A percentile compares a stretch with the other conserved stretches of the same genome.
phyloP scores from a whole-genome alignment of 1,140 invertebrate genomes.

The Dinothrombium tinctorium region DNA sequence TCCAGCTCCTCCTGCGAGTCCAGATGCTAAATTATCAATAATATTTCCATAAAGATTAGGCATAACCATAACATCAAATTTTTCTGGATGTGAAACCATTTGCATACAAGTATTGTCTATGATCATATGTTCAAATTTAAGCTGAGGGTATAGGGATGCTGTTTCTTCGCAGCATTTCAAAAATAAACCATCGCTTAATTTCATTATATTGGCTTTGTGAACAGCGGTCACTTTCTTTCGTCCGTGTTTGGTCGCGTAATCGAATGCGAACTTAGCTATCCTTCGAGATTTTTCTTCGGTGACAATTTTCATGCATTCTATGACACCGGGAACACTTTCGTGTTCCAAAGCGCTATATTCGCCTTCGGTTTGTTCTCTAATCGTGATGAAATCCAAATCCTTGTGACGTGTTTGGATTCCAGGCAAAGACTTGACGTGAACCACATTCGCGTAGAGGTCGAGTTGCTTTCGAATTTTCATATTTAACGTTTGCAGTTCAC shows the following conservation, averaged over 20 bases:
- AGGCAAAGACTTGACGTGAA: constrained; percentile 76
- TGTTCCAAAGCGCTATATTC: constrained; percentile 95
- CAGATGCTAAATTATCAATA: constrained; percentile 83
- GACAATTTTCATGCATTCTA: constrained; percentile 93
- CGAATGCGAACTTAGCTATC: constrained; percentile 98
- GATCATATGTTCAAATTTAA: constrained; percentile 89
- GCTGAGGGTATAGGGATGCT: constrained; percentile 56
- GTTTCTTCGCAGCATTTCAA: constrained; percentile 58
- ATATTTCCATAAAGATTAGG: constrained; percentile 99
- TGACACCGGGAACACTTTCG: constrained; percentile 44
- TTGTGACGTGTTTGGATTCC: constrained; percentile 57
- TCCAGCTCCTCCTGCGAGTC: constrained; percentile 88
- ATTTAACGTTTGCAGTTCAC: constrained; percentile 77
- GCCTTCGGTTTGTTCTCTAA: constrained; percentile 92
- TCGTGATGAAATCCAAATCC: constrained; percentile 85
- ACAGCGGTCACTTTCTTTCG: constrained; percentile 77
- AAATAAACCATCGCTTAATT: constrained; percentile 86
- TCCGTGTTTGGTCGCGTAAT: constrained; percentile 85
- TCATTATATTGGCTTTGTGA: constrained; percentile 99
- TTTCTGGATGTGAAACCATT: constrained; percentile 70
- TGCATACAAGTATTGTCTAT: constrained; percentile 97
- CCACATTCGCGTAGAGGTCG: constrained; percentile 93
- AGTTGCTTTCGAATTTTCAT: constrained; percentile 74
- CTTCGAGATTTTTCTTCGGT: constrained; percentile 71
- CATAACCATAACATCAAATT: constrained; percentile 83